phyloP scores from a whole-genome alignment of 1,140 invertebrate genomes.

The Kradibia gibbosae region DNA sequence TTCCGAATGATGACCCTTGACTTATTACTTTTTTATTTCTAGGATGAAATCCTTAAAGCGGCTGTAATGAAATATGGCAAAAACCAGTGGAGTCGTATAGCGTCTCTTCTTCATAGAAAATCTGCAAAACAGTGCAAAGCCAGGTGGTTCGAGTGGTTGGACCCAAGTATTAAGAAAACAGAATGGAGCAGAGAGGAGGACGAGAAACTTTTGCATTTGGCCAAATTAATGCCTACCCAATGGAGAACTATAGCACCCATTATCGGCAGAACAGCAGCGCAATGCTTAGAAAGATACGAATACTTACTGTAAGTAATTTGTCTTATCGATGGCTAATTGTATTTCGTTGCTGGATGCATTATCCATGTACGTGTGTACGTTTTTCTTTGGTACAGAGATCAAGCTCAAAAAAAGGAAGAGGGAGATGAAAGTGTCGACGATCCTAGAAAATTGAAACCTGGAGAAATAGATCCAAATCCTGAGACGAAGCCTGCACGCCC shows the following conservation, averaged over 20 bases:
- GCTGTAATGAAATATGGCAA: conserved; percentile 99
- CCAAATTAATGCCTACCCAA: conserved; percentile 99
- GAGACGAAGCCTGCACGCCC: conserved; percentile 99
- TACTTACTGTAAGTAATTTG: conserved; percentile 86
- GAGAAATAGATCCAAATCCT: conserved; percentile 99
- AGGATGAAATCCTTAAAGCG: conserved; percentile 99
- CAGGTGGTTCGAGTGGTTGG: conserved; percentile 99
- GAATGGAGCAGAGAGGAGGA: conserved; percentile 99
- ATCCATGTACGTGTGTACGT: not conserved
- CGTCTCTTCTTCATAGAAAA: conserved; percentile 97
- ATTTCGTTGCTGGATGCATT: too few relatives aligned
- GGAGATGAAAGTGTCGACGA: conserved; percentile 93
- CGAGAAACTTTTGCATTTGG: conserved; percentile 97
- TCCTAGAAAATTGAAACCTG: conserved; percentile 96
- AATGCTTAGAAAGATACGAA: conserved; percentile 98
- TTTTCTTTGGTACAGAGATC: conserved; percentile 80
- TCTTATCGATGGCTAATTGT: too few relatives aligned
- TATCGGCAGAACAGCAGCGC: conserved; percentile 97
- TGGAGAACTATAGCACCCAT: conserved; percentile 99
- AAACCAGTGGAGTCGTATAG: conserved; percentile 99
- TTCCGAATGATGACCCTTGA: not conserved
- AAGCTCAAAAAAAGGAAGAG: conserved; percentile 98
- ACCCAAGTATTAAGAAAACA: conserved; percentile 99
- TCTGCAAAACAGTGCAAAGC: conserved; percentile 99
- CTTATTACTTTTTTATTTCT: conserved; percentile 56